Evolutionary conservation across 2,113 vertebrate species (phyloP), one percentile per base, ranked within the genome.

Genomic region (Aspiorhynchus laticeps): DNA sequence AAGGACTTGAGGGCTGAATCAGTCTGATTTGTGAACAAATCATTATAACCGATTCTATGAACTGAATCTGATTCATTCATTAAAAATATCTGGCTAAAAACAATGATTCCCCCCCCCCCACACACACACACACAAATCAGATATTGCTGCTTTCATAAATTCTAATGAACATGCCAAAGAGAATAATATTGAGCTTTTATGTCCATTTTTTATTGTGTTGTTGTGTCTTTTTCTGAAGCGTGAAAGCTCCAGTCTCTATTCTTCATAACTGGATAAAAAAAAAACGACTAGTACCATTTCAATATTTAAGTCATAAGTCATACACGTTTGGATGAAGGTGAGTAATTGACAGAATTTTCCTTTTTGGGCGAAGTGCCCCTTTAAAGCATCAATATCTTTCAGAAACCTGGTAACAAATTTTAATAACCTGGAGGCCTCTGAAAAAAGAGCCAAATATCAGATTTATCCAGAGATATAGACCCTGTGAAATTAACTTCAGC

Each of bases 391-490:
- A 79, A 21, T 79, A 36, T 48, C 5, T 56, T 73, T 41, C n/a
- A 76, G 41, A 79, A 79, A 33, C 19, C 56, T 17, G 7, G 36
- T 41, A 48, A 41, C 61, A 26, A 5, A 53, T 41, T 80, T 12
- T 79, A 80, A 80, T 80, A 80, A 61, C 26, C 38, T 7, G 38
- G 4, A 28, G 15, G 38, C n/a, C 15, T 38, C 33, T 28, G 36
- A 67, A 67, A 81, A 38, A 38, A 63, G 36, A 69, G 38, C 31
- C 61, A 48, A 31, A 51, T 46, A 51, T 83, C 43, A 53, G 26
- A 83, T 71, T 71, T 51, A 69, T 53, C 59, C 59, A 28, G 31
- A 77, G 63, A 59, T 87, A 41, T 85, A 85, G 73, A 63, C 33
- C 33, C 24, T 43, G 5, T n/a, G 51, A 46, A 31, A 84, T 33